Percentiles rank a stretch among this genome's conserved stretches.
Evolutionary conservation across 2,888 invertebrate genomes (phyloP).

Genomic region (Clivina fossor): DNA sequence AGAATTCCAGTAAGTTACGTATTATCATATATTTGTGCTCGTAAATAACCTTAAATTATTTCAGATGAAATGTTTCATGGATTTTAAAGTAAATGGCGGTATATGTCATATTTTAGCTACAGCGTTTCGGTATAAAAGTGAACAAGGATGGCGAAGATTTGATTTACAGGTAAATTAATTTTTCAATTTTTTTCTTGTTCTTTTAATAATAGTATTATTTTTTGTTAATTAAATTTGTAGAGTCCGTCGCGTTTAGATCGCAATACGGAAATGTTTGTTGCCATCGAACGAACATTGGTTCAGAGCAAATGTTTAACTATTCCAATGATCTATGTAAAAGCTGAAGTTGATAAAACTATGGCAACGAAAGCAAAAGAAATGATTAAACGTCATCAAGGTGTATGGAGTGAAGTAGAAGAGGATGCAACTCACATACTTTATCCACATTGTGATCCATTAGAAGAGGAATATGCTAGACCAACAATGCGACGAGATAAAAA

Average conservation of each 20-base stretch:
- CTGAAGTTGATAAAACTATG: conserved; percentile 82
- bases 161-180: conserved; percentile 77
- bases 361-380: conserved; percentile 84
- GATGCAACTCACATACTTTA: conserved; percentile 92
- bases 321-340: conserved; percentile 78
- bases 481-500: conserved; percentile 78
- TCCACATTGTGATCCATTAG: conserved; percentile 79
- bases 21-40: conserved; percentile 18
- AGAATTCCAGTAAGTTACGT: conserved; percentile 74
- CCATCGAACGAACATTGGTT: conserved; percentile 81
- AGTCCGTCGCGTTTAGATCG: conserved; percentile 89
- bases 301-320: conserved; percentile 77
- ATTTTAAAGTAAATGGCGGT: conserved; percentile 91
- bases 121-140: conserved; percentile 93
- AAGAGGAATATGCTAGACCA: conserved; percentile 89
- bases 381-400: conserved; percentile 82
- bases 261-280: conserved; percentile 90
- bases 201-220: conserved; percentile 12
- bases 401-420: conserved; percentile 73
- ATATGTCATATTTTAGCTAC: conserved; percentile 91
- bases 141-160: conserved; percentile 94
- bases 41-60: conserved; percentile 45
- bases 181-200: conserved; percentile 9
- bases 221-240: conserved; percentile 56
- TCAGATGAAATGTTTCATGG: conserved; percentile 92